A percentile compares a stretch with the other conserved stretches of the same genome.
Evolutionary conservation across 2,888 invertebrate genomes (phyloP).

Genomic region (Xiphydria camelus): DNA sequence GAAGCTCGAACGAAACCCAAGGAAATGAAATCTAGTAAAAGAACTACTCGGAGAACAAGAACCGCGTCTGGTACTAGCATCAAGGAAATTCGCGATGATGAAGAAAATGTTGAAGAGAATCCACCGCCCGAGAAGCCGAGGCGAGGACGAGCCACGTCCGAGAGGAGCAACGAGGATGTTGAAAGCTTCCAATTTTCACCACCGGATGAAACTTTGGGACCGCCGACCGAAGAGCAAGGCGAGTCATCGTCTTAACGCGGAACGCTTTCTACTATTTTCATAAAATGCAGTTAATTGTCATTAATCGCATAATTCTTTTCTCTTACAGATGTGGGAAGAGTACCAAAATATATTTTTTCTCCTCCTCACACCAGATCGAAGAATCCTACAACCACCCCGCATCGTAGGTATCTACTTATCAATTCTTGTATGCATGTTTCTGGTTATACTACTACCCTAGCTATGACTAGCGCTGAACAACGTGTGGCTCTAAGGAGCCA

Average conservation of each 20-base stretch:
- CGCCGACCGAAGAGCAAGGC: conserved; percentile 28
- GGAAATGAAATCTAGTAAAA: conserved; percentile 12
- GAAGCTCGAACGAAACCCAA: conserved; percentile 5
- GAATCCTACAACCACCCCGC: conserved; percentile 21
- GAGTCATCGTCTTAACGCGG: conserved; percentile 5
- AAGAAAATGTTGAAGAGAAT: conserved; percentile 14
- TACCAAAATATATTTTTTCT: conserved; percentile 43
- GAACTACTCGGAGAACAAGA: conserved; percentile 29
- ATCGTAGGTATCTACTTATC: conserved; percentile 39
- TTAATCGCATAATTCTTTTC: not conserved
- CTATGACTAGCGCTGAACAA: no score
- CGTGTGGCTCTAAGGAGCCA: no score
- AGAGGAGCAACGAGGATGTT: conserved; percentile 24
- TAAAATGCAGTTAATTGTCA: not conserved
- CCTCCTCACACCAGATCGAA: conserved; percentile 41
- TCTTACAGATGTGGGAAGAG: conserved; percentile 33
- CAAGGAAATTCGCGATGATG: no score
- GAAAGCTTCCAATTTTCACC: conserved; percentile 33
- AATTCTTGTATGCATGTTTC: no score
- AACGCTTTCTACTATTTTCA: not conserved
- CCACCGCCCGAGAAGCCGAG: conserved; percentile 16
- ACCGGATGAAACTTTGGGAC: conserved; percentile 31
- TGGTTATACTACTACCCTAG: no score
- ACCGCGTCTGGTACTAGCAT: conserved; percentile 20
- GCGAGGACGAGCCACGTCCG: conserved; percentile 27